Evolutionary conservation across 2,113 vertebrate species (phyloP).

Genomic region (Theropithecus gelada): DNA sequence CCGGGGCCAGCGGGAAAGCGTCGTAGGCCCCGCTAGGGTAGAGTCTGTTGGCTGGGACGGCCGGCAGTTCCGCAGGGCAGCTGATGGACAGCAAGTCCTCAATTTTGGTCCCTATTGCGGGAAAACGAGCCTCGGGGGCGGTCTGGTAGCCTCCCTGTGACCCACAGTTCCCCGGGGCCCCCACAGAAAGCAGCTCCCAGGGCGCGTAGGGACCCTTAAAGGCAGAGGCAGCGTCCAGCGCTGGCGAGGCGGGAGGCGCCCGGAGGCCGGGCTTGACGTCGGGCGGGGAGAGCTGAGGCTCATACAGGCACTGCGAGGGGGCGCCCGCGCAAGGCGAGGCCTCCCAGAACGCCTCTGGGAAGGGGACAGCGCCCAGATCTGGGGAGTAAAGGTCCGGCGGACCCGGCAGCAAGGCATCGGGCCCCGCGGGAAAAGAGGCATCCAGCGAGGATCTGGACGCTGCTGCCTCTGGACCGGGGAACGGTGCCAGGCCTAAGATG

Average conservation of each 20-base stretch:
- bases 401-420: slow-evolving; percentile 84
- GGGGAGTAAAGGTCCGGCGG: slow-evolving; percentile 85
- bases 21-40: slow-evolving; percentile 82
- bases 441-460: slow-evolving; percentile 83
- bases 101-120: slow-evolving; percentile 80
- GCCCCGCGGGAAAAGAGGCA: slow-evolving; percentile 81
- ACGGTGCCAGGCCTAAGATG: slow-evolving; percentile 95
- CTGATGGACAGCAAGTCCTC: slow-evolving; percentile 82
- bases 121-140: slow-evolving; percentile 77
- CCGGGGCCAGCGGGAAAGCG: slow-evolving; percentile 62
- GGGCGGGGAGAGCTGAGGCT: slow-evolving; percentile 89
- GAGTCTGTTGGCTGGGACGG: slow-evolving; percentile 81
- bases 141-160: slow-evolving; percentile 83
- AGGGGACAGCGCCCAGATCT: slow-evolving; percentile 85
- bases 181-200: slow-evolving; percentile 90
- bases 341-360: slow-evolving; percentile 83
- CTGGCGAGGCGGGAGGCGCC: slow-evolving; percentile 84
- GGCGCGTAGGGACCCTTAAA: slow-evolving; percentile 91
- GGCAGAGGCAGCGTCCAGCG: slow-evolving; percentile 89
- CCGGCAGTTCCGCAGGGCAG: slow-evolving; percentile 86
- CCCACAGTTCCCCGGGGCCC: slow-evolving; percentile 85
- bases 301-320: slow-evolving; percentile 85
- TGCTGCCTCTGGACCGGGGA: slow-evolving; percentile 89
- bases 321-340: slow-evolving; percentile 82
- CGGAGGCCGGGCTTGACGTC: slow-evolving; percentile 85